Percentiles rank a stretch among this genome's conserved stretches.
These are phyloP conservation scores for Eilema depressum DNA, from an alignment of 2,888 invertebrate genomes.

Conservation along the genomic window DNA sequence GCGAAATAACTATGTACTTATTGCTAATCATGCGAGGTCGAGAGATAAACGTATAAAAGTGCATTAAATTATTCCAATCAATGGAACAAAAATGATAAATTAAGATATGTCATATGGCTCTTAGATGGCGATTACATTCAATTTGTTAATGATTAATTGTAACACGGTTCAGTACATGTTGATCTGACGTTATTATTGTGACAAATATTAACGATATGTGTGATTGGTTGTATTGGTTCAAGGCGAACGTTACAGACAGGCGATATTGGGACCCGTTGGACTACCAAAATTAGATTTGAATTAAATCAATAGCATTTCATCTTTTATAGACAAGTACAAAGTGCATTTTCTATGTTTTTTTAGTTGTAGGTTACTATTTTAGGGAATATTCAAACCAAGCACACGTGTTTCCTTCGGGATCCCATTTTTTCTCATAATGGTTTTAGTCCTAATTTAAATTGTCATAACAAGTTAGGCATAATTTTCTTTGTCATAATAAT, in stretches of 20 bases:
- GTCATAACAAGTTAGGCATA: too few species aligned
- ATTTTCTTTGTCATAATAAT: too few species aligned
- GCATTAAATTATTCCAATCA: slow-evolving; percentile 64
- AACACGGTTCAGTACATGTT: slow-evolving; percentile 51
- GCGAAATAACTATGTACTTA: slow-evolving; percentile 35
- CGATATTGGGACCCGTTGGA: slow-evolving; percentile 10
- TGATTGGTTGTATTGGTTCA: slow-evolving; percentile 38
- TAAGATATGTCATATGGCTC: slow-evolving; percentile 58
- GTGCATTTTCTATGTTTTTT: neutral
- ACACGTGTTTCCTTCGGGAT: too few species aligned
- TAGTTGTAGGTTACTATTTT: neutral
- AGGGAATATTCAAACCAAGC: too few species aligned
- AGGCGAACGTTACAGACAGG: slow-evolving; percentile 26
- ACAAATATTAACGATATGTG: slow-evolving; percentile 51
- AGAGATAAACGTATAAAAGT: slow-evolving; percentile 51
- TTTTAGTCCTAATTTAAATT: too few species aligned
- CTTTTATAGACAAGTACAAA: neutral
- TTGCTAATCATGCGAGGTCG: slow-evolving; percentile 50
- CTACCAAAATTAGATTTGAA: neutral
- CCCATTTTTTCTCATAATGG: too few species aligned
- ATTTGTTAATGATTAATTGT: slow-evolving; percentile 63
- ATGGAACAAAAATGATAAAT: slow-evolving; percentile 66
- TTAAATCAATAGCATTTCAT: neutral
- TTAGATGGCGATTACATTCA: slow-evolving; percentile 63
- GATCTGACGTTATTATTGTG: slow-evolving; percentile 52